phyloP scores from a whole-genome alignment of 2,888 invertebrate species.

The Biston betularia region DNA sequence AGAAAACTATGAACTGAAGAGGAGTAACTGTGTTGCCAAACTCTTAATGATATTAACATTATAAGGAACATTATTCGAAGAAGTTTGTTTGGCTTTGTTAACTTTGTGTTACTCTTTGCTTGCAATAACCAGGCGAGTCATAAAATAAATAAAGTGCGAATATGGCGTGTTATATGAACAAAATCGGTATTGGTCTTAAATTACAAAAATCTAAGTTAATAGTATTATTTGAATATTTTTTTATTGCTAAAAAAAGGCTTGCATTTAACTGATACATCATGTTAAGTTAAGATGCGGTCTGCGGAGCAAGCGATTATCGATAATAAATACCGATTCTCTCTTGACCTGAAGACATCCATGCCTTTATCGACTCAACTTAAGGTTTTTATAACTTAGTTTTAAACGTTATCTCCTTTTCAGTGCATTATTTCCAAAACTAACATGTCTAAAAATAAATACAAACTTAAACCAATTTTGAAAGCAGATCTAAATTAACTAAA shows the following conservation, averaged over 20 bases:
- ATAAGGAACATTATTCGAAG: slow-evolving; percentile 13
- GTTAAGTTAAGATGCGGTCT: no score
- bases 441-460: background rate
- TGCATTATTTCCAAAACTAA: background rate
- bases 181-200: no score
- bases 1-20: slow-evolving; percentile 35
- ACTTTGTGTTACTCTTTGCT: slow-evolving; percentile 1
- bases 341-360: no score
- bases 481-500: no score
- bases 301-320: no score
- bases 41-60: slow-evolving; percentile 30
- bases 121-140: background rate
- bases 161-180: no score
- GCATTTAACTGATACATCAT: no score
- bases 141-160: background rate
- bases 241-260: no score
- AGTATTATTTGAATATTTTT: no score
- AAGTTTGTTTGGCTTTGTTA: slow-evolving; percentile 20
- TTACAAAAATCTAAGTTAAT: no score
- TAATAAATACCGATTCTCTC: no score
- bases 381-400: background rate
- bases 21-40: slow-evolving; percentile 24
- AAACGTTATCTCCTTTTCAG: background rate
- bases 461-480: no score
- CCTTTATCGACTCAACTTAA: background rate